Base-by-base conservation (phyloP, 2,888 invertebrate species). In the Leptopterna dolabrata region DNA sequence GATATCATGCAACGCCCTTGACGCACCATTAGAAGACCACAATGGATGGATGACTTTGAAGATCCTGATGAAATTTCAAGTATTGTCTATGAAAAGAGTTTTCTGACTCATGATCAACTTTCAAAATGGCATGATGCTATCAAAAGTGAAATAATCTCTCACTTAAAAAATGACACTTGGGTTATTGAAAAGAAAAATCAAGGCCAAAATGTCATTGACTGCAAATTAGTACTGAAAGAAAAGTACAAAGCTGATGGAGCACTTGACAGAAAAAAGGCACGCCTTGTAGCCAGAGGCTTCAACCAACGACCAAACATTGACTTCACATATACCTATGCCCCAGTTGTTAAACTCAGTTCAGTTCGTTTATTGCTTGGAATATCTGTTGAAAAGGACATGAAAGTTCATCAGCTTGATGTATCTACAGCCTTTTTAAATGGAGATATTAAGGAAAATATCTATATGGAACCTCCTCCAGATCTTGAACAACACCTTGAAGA, bases 391-490 rank as follows among this genome's bases (percentile, higher is more conserved):
- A 14, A 89, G 11, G 86, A 90, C 47, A 76, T 90, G n/a, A 84
- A 89, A 14, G 89, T 90, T 29, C 78, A 90, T 27, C 91, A 90
- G 45, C 82, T 91, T 51, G 91, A 90, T 88, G 90, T 90, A 4
- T 87, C 87, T 7, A 90, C 90, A 11, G 90, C 90, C 0, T 91
- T 89, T 51, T 87, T 91, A 7, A 89, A 91, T 71, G 90, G 90
- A 4, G 89, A 90, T 14, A 83, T 91, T 24, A 87, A 89, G 51
- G 90, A 91, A 87, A 89, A 90, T 51, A 89, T 90, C 13, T 90
- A 90, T 45, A 89, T 90, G 89, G 63, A 89, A 86, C 36, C 36
- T 73, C 89, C 90, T 11, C 86, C 87, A 51, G 87, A 76, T 13
- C 86, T 88, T 13, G 78, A 78, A 73, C n/a, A 85, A 85, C 71